Evolutionary conservation across 1,140 invertebrate genomes (phyloP), one percentile per base, ranked within the genome.

Genomic region (Zaprionus ghesquierei): DNA sequence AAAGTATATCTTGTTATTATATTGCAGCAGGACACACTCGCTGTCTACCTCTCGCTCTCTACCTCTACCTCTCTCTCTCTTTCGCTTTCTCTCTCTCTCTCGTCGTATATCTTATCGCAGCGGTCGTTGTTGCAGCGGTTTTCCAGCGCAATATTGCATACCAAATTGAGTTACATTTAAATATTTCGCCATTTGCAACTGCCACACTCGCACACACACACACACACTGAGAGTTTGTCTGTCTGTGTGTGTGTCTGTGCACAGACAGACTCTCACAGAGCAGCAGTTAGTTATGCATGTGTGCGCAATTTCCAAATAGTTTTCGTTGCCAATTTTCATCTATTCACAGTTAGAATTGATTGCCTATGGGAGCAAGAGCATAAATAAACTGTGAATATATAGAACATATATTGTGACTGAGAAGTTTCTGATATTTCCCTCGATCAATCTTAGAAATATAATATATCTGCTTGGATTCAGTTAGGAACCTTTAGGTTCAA

Each of bases 81-180:
- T 12, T 29, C 2, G 29, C 8, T 10, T n/a, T 54, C 4, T 25
- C 13, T 10, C 5, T 44, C 5, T 44, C 9, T 9, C 38, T 44
- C 5, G 29, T 54, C 51, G 15, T 20, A 20, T 15, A 54, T 54
- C 35, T 10, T n/a, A 33, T 61, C 27, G 51, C 44, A 44, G 51
- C 50, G 18, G 31, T 73, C 27, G 49, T 69, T 63, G 20, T 74
- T 74, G 41, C 49, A 58, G 55, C 68, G 68, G 44, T 59, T 73
- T 65, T 56, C 25, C 65, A 46, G 50, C 71, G 59, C 61, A 64
- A 84, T 80, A 85, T 84, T 84, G 77, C 81, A 61, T 66, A 69
- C 27, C 54, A 76, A 86, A 87, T 86, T 81, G 82, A 87, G 79
- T 86, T 86, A 87, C 71, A 87, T 86, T 81, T 82, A 76, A 79